Conservation (phyloP, 2,797 vertebrate species). For the Pteronotus mesoamericanus region DNA sequence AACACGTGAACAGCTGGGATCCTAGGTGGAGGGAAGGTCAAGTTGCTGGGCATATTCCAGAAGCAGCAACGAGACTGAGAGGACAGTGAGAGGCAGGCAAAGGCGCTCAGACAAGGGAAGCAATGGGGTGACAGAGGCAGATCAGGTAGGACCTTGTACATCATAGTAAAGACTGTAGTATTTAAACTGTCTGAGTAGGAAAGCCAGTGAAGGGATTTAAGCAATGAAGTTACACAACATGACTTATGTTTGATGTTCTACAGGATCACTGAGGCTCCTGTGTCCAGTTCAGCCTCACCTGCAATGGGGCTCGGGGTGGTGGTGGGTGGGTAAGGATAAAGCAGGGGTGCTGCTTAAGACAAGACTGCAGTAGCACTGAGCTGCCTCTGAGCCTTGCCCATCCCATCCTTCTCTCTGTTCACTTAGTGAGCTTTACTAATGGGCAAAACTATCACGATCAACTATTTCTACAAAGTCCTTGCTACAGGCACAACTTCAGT, state of each 20-base stretch:
- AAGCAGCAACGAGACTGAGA: background rate
- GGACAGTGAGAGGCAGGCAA: background rate
- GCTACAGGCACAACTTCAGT: fast-evolving
- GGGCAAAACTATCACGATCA: background rate
- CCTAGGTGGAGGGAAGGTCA: background rate
- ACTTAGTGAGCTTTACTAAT: background rate
- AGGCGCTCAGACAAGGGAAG: no score
- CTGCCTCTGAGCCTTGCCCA: background rate
- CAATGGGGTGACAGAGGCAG: background rate
- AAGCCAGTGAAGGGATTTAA: background rate
- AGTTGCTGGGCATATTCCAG: background rate
- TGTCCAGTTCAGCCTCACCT: background rate
- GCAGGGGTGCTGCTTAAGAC: background rate
- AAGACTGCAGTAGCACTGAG: fast-evolving
- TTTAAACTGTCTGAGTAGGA: background rate
- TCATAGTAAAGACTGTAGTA: background rate
- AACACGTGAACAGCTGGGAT: background rate
- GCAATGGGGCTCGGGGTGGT: fast-evolving
- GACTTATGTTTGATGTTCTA: background rate
- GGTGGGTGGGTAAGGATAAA: fast-evolving
- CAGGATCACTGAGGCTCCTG: background rate
- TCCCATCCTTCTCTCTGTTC: background rate
- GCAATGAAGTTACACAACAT: background rate
- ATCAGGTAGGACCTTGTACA: fast-evolving
- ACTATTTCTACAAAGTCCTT: background rate